Base-by-base conservation (phyloP, 1,140 invertebrate species). In the Bactericera cockerelli region DNA sequence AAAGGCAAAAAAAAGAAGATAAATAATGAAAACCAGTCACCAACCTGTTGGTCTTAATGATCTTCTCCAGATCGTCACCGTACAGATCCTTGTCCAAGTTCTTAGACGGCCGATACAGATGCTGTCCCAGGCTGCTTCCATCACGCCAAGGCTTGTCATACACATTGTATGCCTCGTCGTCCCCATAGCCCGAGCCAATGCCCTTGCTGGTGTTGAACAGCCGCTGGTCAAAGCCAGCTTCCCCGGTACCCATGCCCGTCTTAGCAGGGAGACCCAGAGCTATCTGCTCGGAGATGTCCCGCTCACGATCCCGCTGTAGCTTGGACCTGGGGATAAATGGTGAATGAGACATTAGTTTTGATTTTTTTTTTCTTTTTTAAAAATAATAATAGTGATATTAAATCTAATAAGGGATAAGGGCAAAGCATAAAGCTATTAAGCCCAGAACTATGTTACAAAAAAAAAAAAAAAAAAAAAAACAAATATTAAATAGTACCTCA, bases 251-350 rank as follows among this genome's bases (percentile, higher is more conserved):
- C 10, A 77, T 75, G 26, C 75, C 67, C 3, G 80, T 79, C 67
- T 93, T 92, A 2, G 92, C 89, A 0, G 96, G 96, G 69, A 98
- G 71, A 2, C 95, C 96, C 3, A 99, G 75, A 0, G 96, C 97
- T 67, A 99, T 98, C 76, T 98, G 92, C 70, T 99, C 96, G 61
- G 91, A 96, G 59, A 99, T 96, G 70, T 99, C 97, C 22, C 96
- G 79, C 65, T 99, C 97, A 2, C 92, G 76, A 66, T 98, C 91
- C 26, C 86, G 78, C 66, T 93, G 89, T 56, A 98, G 70, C 66
- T 90, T 86, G 3, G 87, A 86, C 60, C 82, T 81, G 63, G 71
- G 62, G 61, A 56, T 56, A 63, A 61, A 49, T 10, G 22, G 19
- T 49, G n/a, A n/a, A 49, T 49, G 19, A 36, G 10, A 36, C 10